Percentiles rank a stretch among this genome's conserved stretches.
Evolutionary conservation across 2,888 invertebrate genomes (phyloP).

Genomic region (Alentia gelatinosa): DNA sequence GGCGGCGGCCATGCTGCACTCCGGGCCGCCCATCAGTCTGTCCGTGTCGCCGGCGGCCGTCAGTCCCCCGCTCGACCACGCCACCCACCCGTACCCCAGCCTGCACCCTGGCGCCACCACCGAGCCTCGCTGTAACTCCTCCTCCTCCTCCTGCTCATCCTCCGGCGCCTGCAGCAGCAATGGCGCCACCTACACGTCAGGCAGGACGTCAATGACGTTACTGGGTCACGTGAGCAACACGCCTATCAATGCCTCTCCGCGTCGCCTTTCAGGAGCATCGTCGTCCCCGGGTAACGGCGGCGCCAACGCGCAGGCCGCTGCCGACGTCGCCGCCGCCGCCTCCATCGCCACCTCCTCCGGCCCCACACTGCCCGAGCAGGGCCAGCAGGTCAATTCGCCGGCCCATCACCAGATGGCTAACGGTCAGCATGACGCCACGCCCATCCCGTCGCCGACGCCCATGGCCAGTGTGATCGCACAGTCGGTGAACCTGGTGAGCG

Average conservation of each 20-base stretch:
- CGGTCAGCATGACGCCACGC: conserved; percentile 50
- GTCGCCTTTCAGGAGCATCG: not conserved
- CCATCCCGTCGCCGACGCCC: conserved; percentile 46
- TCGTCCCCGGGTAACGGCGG: not conserved
- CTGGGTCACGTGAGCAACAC: not conserved
- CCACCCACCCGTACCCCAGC: conserved; percentile 51
- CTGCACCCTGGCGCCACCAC: conserved; percentile 56
- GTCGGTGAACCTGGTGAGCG: conserved; percentile 12
- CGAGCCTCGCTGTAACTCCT: not conserved
- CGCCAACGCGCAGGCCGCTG: not conserved
- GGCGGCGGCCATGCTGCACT: not conserved
- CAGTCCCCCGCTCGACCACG: conserved; percentile 44
- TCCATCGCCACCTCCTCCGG: not conserved
- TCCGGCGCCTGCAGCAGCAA: not conserved
- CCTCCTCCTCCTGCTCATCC: not conserved
- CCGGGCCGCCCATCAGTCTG: not conserved
- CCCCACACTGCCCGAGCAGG: not conserved
- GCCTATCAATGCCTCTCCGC: not conserved
- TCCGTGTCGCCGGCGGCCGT: conserved; percentile 38
- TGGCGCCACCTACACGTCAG: not conserved
- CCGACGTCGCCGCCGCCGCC: conserved; percentile 20
- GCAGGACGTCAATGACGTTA: too few relatives aligned
- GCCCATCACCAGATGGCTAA: not conserved
- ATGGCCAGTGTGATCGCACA: conserved; percentile 31
- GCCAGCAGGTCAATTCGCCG: not conserved